Conservation (phyloP, 2,113 vertebrate species). For the Motacilla tschutschensis region DNA sequence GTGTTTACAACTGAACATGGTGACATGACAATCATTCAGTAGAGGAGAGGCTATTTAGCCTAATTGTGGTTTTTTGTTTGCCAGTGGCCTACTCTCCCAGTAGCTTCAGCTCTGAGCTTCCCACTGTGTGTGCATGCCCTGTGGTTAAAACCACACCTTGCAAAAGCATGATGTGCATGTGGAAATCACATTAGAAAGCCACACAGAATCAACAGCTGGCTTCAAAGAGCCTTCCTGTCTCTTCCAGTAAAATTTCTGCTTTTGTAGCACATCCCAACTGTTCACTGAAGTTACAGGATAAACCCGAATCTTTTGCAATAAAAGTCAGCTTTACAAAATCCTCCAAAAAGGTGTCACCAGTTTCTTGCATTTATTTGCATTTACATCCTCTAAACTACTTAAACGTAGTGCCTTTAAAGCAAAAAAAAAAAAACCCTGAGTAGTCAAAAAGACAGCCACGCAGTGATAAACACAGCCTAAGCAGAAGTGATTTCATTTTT, state of each 20-base stretch:
- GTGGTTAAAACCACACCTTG: conserved; percentile 26
- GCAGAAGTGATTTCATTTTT: conserved; percentile 1
- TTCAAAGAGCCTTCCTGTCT: not conserved
- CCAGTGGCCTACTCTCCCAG: not conserved
- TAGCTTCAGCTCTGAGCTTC: not conserved
- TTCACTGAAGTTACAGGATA: not conserved
- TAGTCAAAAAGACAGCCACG: not conserved
- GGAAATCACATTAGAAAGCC: conserved; percentile 7
- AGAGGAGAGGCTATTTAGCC: not conserved
- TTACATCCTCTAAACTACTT: not conserved
- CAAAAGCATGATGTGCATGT: not conserved
- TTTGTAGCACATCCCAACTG: not conserved
- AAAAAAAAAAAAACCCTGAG: not conserved
- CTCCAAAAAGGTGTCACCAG: not conserved
- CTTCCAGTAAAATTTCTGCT: not conserved
- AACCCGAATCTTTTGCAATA: conserved; percentile 1
- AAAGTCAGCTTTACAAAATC: not conserved
- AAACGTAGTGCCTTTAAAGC: not conserved
- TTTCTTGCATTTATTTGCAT: conserved; percentile 8
- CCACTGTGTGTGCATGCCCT: not conserved
- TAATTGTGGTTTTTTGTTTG: not conserved
- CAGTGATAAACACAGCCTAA: not conserved
- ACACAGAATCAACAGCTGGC: not conserved
- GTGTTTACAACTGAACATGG: not conserved
- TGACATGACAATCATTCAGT: not conserved